Conservation (phyloP, 1,140 invertebrate species). For the Protaetia brevitarsis region DNA sequence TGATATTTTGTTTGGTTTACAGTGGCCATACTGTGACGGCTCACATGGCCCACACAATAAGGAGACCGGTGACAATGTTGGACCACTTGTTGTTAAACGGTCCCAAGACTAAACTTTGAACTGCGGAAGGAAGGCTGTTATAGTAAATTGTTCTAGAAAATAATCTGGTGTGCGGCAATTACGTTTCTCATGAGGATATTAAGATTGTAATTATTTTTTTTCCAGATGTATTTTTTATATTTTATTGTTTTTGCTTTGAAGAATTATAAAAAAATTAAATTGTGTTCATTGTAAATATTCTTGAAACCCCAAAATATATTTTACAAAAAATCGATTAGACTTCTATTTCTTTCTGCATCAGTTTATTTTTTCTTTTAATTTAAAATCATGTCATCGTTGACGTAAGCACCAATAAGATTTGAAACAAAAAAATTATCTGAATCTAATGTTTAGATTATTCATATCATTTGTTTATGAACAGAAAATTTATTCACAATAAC, state of each 20-base stretch:
- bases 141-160: not conserved
- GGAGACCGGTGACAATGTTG: constrained; percentile 86
- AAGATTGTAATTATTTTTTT: not conserved
- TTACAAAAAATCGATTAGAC: too few species aligned
- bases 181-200: too few species aligned
- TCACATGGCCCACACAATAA: constrained; percentile 84
- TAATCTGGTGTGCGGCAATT: not conserved
- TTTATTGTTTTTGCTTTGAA: not conserved
- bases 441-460: too few species aligned
- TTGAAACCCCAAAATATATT: not conserved
- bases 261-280: not conserved
- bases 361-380: too few species aligned
- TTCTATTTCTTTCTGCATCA: too few species aligned
- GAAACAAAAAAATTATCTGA: too few species aligned
- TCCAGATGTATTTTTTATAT: not conserved
- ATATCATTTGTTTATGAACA: too few species aligned
- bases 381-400: too few species aligned
- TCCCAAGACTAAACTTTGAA: not conserved
- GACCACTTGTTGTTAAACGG: constrained; percentile 69
- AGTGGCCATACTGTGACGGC: constrained; percentile 98
- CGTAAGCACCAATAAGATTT: too few species aligned
- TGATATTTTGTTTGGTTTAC: constrained; percentile 35
- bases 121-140: not conserved
- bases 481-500: too few species aligned
- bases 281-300: not conserved